Conservation (phyloP, 2,797 vertebrate genomes). For the Halcyon leucocephala region DNA sequence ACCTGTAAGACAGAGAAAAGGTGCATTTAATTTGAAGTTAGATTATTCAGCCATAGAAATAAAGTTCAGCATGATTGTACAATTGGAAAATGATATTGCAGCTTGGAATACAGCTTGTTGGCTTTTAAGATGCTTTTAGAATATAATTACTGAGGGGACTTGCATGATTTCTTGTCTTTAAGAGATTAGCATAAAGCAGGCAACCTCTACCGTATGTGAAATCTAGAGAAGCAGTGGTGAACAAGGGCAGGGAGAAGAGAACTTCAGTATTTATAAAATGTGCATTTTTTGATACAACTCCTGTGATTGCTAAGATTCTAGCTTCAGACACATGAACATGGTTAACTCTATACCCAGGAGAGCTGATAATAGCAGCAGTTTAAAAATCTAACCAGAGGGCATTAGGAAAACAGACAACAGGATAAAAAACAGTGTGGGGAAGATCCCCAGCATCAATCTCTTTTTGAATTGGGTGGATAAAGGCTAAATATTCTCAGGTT, state of each 20-base stretch:
- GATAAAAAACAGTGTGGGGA: not conserved
- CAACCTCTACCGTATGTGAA: not conserved
- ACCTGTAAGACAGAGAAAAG: not conserved
- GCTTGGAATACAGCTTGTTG: not conserved
- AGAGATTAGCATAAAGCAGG: not conserved
- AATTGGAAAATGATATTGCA: not conserved
- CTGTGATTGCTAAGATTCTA: not conserved
- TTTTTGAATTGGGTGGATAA: not conserved
- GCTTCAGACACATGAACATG: not conserved
- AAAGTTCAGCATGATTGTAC: not conserved
- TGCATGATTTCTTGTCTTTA: not conserved
- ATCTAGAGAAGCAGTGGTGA: not conserved
- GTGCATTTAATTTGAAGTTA: not conserved
- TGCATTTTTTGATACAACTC: not conserved
- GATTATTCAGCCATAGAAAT: not conserved
- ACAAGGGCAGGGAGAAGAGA: not conserved
- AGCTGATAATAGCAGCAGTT: not conserved
- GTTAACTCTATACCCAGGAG: not conserved
- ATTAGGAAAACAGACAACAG: not conserved
- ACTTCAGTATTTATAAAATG: not conserved
- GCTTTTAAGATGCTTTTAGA: not conserved
- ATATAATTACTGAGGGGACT: not conserved
- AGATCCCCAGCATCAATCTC: not conserved
- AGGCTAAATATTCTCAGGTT: not conserved
- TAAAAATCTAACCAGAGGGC: not conserved